Conservation (phyloP, 2,797 vertebrate species). For the Lepus oiostolus region DNA sequence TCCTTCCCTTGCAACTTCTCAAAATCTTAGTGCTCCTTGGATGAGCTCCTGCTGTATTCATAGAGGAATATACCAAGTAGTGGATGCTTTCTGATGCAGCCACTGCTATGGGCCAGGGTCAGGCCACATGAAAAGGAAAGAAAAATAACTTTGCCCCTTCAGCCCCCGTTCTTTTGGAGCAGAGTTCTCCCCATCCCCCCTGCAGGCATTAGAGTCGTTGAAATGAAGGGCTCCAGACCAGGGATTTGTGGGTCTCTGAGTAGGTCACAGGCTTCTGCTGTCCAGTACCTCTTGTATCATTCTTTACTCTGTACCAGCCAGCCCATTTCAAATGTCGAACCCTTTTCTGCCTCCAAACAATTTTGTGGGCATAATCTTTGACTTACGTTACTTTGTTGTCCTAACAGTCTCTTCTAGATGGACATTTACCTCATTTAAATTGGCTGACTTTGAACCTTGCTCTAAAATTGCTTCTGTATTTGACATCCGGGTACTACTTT, state of each 20-base stretch:
- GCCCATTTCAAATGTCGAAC: not conserved
- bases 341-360: not conserved
- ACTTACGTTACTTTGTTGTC: not conserved
- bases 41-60: not conserved
- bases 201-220: not conserved
- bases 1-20: not conserved
- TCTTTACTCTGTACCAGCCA: not conserved
- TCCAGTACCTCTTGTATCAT: not conserved
- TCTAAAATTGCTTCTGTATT: not conserved
- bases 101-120: not conserved
- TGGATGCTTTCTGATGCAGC: constrained; percentile 24
- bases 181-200: not conserved
- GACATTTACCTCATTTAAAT: not conserved
- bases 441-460: not conserved
- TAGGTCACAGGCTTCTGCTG: not conserved
- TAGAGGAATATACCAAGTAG: not conserved
- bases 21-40: not conserved
- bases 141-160: not conserved
- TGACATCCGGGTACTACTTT: not conserved
- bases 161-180: not conserved
- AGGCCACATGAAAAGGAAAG: not conserved
- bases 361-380: not conserved
- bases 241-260: not conserved
- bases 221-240: constrained; percentile 13
- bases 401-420: not conserved